Percentiles rank a stretch among this genome's conserved stretches.
These are phyloP conservation scores for Cricetomys ansorgei DNA, from an alignment of 2,113 vertebrate genomes.

Conservation along the genomic window DNA sequence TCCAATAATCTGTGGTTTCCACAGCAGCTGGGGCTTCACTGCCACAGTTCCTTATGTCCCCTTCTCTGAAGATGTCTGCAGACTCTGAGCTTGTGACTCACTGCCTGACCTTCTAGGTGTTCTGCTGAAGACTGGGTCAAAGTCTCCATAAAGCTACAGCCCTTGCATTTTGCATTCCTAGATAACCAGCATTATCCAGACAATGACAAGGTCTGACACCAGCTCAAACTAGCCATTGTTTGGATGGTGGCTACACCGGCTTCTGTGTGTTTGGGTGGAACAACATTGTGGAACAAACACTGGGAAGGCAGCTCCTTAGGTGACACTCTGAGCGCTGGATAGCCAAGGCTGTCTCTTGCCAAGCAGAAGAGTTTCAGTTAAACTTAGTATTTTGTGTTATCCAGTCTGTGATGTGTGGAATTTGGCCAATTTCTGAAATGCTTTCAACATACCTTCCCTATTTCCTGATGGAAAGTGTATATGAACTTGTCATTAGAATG, in stretches of 20 bases:
- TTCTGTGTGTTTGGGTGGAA: neutral
- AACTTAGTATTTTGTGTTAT: neutral
- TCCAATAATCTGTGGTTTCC: neutral
- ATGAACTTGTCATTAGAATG: neutral
- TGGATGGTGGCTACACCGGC: neutral
- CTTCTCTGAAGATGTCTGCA: neutral
- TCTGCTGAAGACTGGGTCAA: too few species aligned
- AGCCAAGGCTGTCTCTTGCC: neutral
- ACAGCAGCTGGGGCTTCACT: neutral
- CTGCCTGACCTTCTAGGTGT: neutral
- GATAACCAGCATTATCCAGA: neutral
- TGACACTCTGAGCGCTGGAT: neutral
- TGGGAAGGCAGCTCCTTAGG: neutral
- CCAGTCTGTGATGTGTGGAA: neutral
- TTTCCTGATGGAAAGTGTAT: neutral
- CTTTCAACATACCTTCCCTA: neutral
- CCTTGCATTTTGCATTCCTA: neutral
- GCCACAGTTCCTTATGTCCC: neutral
- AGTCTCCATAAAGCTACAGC: neutral
- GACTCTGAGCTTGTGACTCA: neutral
- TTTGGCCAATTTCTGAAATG: neutral
- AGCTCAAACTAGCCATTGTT: neutral
- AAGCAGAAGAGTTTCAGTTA: neutral
- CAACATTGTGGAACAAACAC: neutral
- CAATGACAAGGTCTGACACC: neutral